Conservation (phyloP, 30 jellyfish, hydroid and myxozoan species). For the Pseudorhiza aurosa region DNA sequence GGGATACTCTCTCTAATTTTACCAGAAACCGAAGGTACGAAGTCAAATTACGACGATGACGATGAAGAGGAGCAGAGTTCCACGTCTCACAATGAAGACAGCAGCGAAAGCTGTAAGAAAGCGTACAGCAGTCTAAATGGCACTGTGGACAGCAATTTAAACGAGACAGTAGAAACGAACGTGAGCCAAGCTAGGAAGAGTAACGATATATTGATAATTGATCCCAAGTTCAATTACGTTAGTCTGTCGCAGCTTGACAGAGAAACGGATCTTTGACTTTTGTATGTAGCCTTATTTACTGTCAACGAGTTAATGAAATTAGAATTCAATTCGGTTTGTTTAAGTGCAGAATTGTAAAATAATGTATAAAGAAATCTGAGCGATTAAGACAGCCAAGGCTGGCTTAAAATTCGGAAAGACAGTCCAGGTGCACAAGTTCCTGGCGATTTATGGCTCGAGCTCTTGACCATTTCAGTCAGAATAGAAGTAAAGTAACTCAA, state of each 20-base stretch:
- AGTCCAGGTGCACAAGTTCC: too few species aligned
- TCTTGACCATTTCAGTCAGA: too few species aligned
- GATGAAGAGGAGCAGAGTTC: background rate
- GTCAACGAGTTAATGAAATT: too few species aligned
- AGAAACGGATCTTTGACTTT: constrained; percentile 40
- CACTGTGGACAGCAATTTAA: constrained; percentile 4
- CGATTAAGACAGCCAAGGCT: too few species aligned
- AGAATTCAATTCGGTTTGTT: too few species aligned
- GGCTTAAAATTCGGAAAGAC: too few species aligned
- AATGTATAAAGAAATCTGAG: too few species aligned
- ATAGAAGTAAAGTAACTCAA: too few species aligned
- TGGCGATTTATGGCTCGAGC: too few species aligned
- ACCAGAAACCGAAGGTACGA: constrained; percentile 49
- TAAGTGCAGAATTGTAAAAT: too few species aligned
- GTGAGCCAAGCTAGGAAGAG: background rate
- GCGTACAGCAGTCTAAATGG: constrained; percentile 4
- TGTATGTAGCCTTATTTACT: too few species aligned
- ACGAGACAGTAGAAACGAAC: constrained; percentile 11
- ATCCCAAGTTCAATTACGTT: constrained; percentile 16
- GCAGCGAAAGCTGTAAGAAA: background rate
- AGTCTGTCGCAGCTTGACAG: constrained; percentile 33
- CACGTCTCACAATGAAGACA: background rate
- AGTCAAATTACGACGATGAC: constrained; percentile 3
- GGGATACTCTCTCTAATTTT: constrained; percentile 11
- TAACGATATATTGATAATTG: background rate